phyloP scores from a whole-genome alignment of 1,140 invertebrate species.

The Neodiprion pinetum region DNA sequence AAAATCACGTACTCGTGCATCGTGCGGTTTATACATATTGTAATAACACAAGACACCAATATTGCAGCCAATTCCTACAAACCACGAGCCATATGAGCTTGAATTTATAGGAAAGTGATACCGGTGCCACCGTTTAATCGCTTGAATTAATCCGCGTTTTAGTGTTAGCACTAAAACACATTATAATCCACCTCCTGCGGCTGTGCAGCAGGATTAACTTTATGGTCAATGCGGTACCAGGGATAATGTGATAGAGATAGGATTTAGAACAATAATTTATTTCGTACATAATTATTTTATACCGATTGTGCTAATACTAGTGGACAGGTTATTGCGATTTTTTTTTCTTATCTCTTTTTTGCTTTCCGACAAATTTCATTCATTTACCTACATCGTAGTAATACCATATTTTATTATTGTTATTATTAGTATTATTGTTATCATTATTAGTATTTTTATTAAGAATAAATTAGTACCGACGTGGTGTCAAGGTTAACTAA shows the following conservation, averaged over 20 bases:
- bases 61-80: too few relatives aligned
- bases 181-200: not conserved
- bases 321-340: slow-evolving; percentile 49
- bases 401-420: too few relatives aligned
- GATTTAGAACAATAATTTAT: slow-evolving; percentile 38
- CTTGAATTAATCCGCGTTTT: not conserved
- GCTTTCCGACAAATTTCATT: not conserved
- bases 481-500: slow-evolving; percentile 1
- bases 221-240: not conserved
- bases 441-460: not conserved
- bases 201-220: not conserved
- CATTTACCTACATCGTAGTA: too few relatives aligned
- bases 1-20: too few relatives aligned
- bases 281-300: slow-evolving; percentile 37
- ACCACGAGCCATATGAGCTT: too few relatives aligned
- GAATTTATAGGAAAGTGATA: too few relatives aligned
- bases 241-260: slow-evolving; percentile 11
- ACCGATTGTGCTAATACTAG: slow-evolving; percentile 34
- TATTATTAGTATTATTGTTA: too few relatives aligned
- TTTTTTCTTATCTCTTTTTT: slow-evolving; percentile 11
- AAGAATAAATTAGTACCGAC: not conserved
- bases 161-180: not conserved
- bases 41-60: too few relatives aligned
- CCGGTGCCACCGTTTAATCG: not conserved
- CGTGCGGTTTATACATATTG: too few relatives aligned